Evolutionary conservation across 2,797 vertebrate genomes (phyloP).

Genomic region (Crossoptilon crossoptilon): DNA sequence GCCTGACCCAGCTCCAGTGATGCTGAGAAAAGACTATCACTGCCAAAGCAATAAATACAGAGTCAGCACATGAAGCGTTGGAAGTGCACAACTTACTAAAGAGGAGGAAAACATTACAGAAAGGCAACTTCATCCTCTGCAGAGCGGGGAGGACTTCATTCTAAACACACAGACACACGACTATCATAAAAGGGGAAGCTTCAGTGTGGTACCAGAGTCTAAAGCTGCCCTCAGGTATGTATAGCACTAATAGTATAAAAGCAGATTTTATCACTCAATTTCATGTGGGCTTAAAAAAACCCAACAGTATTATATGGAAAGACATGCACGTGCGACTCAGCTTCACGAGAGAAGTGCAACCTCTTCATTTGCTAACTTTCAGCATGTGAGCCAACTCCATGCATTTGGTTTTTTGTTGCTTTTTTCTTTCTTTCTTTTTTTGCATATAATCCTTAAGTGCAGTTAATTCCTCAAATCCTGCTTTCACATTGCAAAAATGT

Average conservation of each 20-base stretch:
- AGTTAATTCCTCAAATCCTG: not conserved
- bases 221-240: not conserved
- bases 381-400: not conserved
- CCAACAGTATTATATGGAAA: not conserved
- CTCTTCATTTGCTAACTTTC: not conserved
- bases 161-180: not conserved
- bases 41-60: not conserved
- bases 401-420: accelerated
- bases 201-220: not conserved
- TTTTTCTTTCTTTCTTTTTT: not conserved
- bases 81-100: not conserved
- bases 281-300: not conserved
- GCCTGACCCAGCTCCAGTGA: not conserved
- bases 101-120: not conserved
- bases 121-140: not conserved
- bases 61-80: not conserved
- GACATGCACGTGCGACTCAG: not conserved
- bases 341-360: not conserved
- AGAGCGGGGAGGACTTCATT: not conserved
- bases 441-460: not conserved
- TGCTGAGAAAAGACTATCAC: not conserved
- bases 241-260: not conserved
- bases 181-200: not conserved
- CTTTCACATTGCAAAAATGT: not conserved
- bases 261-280: not conserved